Base-by-base conservation (phyloP, 2,113 vertebrate genomes). In the Hypomesus transpacificus region DNA sequence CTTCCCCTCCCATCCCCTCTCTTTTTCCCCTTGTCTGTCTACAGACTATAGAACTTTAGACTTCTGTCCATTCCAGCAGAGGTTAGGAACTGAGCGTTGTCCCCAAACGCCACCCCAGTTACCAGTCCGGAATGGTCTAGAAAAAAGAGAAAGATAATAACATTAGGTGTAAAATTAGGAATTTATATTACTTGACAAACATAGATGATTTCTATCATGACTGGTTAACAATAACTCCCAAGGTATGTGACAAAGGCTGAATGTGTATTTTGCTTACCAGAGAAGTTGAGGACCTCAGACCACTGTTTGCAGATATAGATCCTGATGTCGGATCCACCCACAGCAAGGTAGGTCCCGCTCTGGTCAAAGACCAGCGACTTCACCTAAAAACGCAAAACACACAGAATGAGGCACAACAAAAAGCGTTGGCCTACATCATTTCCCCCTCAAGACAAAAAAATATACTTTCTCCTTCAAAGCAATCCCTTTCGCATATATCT, bases 301-400 rank as follows among this genome's bases (percentile, higher is more conserved):
- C 96, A 99, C 81, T 98, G 97, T 80, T 99, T 99, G 89, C 97
- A 99, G 86, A 99, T 94, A 85, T 98, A 99, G 74, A 99, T 94
- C 73, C 97, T 92, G 75, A 99, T 96, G 1, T 99, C 97, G 0
- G 96, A 96, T 3, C 97, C 97, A 0, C 95, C 96, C 3, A 99
- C 92, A 0, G 96, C 97, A 87, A 99, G 84, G 75, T 99, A 99
- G 5, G 96, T 98, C 1, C 97, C 97, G 0, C 96, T 98, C 91
- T 98, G 97, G 82, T 99, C 96, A n/a, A 99, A 99, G 75, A 98
- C 95, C 18, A 98, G 91, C 11, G 95, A 97, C 78, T 98, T 97
- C 28, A 99, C 97, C 97, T 99, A 68, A 68, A 68, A 52, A 63
- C 18, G 52, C 0, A 64, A 17, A 17, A 63, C 20, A 24, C 7